Base-by-base conservation (phyloP, 2,888 invertebrate species). In the Ferdinandea cuprea region DNA sequence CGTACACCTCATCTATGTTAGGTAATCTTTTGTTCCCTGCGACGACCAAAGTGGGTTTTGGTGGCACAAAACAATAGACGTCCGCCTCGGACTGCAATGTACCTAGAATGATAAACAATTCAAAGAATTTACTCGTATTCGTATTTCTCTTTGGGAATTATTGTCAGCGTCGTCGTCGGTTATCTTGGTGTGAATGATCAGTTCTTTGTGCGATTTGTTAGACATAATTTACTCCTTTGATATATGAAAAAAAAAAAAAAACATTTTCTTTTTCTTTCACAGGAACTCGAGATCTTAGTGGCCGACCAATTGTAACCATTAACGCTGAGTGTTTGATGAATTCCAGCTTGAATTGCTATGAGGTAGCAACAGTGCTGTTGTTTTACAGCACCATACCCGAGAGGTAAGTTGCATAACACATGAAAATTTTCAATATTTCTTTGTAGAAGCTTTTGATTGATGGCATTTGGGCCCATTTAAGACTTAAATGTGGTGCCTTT, bases 331-430 rank as follows among this genome's bases (percentile, higher is more conserved):
- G 92, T 88, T 92, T 93, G 86, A 91, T 91, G 72, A 90, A 92
- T 87, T 93, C 93, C 84, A 92, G 92, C 80, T 91, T 94, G 76
- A 93, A 93, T 86, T 93, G 93, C 88, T 93, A 93, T 87, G 94
- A 95, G 91, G 92, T 95, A 86, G 94, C 95, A 80, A 93, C 94
- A 86, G 92, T 95, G 85, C 91, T 95, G 85, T 92, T 95, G 88
- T 95, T 95, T 91, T 95, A 95, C 91, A 92, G 93, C 86, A 93
- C 94, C 85, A 92, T 95, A 87, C 93, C 94, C 87, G 90, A 91
- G 85, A 93, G 93, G 95, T 95, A 92, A 93, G 92, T 88, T 59
- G 32, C 63, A 73, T 42, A 6, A 40, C 63, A 73, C 42, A 6
- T 40, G 2, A 1, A 37, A 1, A n/a, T 7, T 13, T 11, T 17